Conservation (phyloP, 1,140 invertebrate genomes). For the Nomia melanderi region DNA sequence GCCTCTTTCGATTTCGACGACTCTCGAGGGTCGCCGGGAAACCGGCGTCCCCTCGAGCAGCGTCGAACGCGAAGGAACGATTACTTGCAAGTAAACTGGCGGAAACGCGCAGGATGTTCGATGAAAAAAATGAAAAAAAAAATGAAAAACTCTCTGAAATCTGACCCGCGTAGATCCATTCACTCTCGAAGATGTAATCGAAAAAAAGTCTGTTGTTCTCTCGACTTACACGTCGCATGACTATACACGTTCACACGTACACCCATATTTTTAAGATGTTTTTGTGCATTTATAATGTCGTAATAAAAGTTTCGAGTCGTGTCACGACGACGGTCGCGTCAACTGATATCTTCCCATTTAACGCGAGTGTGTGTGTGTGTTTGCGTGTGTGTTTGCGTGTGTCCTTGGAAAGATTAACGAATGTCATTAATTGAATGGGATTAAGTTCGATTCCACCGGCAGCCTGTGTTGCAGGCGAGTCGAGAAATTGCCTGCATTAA, state of each 20-base stretch:
- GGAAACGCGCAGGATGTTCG: constrained; percentile 26
- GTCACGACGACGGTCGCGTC: constrained; percentile 39
- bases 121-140: too few species aligned
- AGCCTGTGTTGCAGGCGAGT: too few species aligned
- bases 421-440: too few species aligned
- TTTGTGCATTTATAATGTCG: constrained; percentile 75
- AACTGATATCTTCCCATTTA: too few species aligned
- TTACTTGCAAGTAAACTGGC: neutral
- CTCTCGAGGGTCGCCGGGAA: too few species aligned
- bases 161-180: constrained; percentile 57
- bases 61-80: neutral
- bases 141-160: constrained; percentile 39
- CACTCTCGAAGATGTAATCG: constrained; percentile 63
- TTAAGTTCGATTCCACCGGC: too few species aligned
- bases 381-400: too few species aligned
- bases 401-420: too few species aligned
- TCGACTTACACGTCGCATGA: constrained; percentile 51
- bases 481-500: too few species aligned
- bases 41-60: too few species aligned
- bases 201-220: constrained; percentile 62
- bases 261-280: constrained; percentile 73
- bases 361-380: too few species aligned
- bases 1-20: too few species aligned
- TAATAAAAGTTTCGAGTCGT: constrained; percentile 73
- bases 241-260: constrained; percentile 56